phyloP scores from a whole-genome alignment of 2,113 vertebrate species.

The Philantomba maxwellii region DNA sequence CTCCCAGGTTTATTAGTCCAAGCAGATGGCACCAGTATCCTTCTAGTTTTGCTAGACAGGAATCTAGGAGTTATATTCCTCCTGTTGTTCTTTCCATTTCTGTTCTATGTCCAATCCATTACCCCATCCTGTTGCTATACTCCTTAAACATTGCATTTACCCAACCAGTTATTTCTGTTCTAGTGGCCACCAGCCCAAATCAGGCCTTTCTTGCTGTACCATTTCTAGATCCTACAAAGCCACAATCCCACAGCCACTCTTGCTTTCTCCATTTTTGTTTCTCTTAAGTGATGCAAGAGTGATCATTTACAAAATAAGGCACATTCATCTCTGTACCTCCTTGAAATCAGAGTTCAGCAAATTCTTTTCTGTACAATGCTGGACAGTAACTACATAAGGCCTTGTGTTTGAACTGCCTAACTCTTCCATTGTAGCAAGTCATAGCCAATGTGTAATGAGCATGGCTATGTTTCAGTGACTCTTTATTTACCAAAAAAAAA shows the following conservation, averaged over 20 bases:
- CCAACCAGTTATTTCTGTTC: background rate
- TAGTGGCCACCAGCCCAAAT: background rate
- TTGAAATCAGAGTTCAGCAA: background rate
- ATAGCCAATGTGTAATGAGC: background rate
- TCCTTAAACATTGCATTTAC: background rate
- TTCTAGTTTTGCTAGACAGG: background rate
- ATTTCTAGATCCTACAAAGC: background rate
- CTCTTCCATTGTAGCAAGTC: background rate
- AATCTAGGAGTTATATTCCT: background rate
- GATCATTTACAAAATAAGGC: background rate
- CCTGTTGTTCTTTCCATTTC: background rate
- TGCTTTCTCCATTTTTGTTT: background rate
- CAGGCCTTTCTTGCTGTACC: background rate
- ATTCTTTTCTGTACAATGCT: background rate
- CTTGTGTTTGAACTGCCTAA: background rate
- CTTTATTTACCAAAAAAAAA: background rate
- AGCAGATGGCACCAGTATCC: background rate
- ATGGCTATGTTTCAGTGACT: background rate
- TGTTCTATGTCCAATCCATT: background rate
- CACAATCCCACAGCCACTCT: background rate
- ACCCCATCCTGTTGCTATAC: background rate
- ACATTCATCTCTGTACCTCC: background rate
- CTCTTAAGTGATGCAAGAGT: background rate
- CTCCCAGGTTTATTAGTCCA: background rate
- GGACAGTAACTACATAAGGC: background rate